Conservation (phyloP, 2,113 vertebrate genomes). For the Mormoops blainvillei region DNA sequence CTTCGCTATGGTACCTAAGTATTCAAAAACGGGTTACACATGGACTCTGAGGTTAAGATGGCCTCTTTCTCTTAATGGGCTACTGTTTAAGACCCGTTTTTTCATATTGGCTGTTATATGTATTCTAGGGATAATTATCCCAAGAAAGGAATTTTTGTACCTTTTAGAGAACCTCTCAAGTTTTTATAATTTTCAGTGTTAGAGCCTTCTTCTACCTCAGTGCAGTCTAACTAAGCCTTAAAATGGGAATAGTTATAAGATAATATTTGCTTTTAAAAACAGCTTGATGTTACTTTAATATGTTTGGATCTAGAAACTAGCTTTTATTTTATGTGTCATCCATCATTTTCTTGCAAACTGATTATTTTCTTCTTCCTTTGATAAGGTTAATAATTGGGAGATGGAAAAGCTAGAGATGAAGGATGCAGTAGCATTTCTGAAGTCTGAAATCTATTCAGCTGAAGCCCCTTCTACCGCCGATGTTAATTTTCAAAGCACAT, state of each 20-base stretch:
- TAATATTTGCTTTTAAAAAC: constrained; percentile 10
- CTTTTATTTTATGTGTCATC: constrained; percentile 3
- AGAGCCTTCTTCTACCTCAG: neutral
- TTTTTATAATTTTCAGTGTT: neutral
- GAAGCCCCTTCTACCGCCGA: constrained; percentile 38
- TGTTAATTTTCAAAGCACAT: constrained; percentile 34
- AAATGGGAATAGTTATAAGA: neutral
- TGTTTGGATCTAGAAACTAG: neutral
- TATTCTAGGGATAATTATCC: neutral
- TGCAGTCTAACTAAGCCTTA: neutral
- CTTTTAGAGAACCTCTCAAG: neutral
- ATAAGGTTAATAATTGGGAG: constrained; percentile 80
- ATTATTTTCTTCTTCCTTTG: constrained; percentile 45
- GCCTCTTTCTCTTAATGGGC: neutral
- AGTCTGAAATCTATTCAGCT: constrained; percentile 78
- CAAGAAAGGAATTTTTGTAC: neutral
- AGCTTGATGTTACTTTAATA: neutral
- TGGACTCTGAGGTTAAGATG: neutral
- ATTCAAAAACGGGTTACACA: neutral
- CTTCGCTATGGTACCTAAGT: neutral
- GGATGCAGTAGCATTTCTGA: constrained; percentile 76
- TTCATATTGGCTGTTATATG: neutral
- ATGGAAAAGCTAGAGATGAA: constrained; percentile 78
- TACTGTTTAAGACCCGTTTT: neutral
- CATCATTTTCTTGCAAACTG: constrained; percentile 36